Evolutionary conservation across 2,888 invertebrate genomes (phyloP), one percentile per base, ranked within the genome.

Genomic region (Linnaemya vulpina): DNA sequence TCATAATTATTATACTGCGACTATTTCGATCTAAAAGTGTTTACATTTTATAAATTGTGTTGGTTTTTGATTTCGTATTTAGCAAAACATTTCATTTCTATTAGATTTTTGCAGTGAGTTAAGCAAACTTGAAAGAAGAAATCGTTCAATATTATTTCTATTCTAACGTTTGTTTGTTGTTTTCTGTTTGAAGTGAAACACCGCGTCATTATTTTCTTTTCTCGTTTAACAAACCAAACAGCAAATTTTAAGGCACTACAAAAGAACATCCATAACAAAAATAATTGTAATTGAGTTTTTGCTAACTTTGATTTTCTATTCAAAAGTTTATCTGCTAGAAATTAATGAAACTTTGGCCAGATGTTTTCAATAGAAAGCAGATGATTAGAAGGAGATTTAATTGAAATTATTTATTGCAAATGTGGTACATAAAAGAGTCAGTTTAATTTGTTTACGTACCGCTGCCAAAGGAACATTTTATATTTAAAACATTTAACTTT

Each of bases 341-440:
- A 62, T 62, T 13, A 58, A 49, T 58, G 49, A 74, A 80, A 51
- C 51, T 60, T 9, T 43, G 49, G 10, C 51, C 80, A 80, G 74
- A 80, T 80, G 80, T 74, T 63, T 67, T 51, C 40, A 53, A 38
- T 25, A 30, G 40, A 80, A 67, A 35, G 17, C 58, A 67, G 35
- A 68, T 67, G 67, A 74, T 74, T 67, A 51, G 74, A 51, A 74
- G 74, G 58, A 58, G 58, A 74, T 80, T 80, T 74, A 80, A 80
- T 80, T 74, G 67, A 80, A 67, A 35, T 17, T 60, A 10, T 60
- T 49, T 51, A 35, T 65, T 55, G 53, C 30, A 62, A 70, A 30
- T 71, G 22, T 46, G 22, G 10, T 63, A 62, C 43, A 62, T 70
- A 35, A 20, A 70, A 5, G 22, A 17, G 49, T 49, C 40, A 11